Percentiles rank a stretch among this genome's conserved stretches.
Conservation (phyloP, 1,140 invertebrate species). For the Chlorops oryzae region DNA sequence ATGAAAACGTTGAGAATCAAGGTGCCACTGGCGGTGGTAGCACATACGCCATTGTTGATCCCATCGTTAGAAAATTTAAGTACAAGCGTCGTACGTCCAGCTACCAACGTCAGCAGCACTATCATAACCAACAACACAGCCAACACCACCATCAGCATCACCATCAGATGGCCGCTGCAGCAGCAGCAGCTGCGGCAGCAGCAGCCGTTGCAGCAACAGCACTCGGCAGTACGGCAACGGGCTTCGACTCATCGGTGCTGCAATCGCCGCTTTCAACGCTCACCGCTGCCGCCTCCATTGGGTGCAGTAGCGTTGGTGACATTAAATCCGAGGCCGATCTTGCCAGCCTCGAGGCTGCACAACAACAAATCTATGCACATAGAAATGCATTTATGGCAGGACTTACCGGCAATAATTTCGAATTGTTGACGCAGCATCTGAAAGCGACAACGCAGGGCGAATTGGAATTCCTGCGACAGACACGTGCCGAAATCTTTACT, state of each 20-base stretch:
- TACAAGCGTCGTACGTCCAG: slow-evolving; percentile 32
- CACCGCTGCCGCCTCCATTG: slow-evolving; percentile 14
- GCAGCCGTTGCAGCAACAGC: slow-evolving; percentile 22
- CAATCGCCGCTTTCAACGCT: slow-evolving; percentile 36
- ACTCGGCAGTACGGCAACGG: background rate
- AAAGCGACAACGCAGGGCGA: slow-evolving; percentile 25
- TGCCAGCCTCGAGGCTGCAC: slow-evolving; percentile 33
- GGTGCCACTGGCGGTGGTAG: too few species aligned
- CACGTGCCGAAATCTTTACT: slow-evolving; percentile 11
- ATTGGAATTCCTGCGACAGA: slow-evolving; percentile 14
- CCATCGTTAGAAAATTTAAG: slow-evolving; percentile 44
- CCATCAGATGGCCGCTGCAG: background rate
- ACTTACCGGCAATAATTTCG: slow-evolving; percentile 37
- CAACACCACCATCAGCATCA: background rate
- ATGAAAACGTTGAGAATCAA: slow-evolving; percentile 11
- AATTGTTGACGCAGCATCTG: slow-evolving; percentile 37
- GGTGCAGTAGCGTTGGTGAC: too few species aligned
- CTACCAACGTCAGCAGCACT: slow-evolving; percentile 6
- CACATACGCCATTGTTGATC: slow-evolving; percentile 40
- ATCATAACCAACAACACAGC: background rate
- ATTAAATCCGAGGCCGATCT: slow-evolving; percentile 24
- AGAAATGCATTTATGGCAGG: slow-evolving; percentile 43
- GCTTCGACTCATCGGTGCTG: slow-evolving; percentile 14
- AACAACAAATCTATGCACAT: slow-evolving; percentile 43
- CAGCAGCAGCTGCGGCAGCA: background rate